phyloP scores from a whole-genome alignment of 2,888 invertebrate species.

The Agrenia bidenticulata region DNA sequence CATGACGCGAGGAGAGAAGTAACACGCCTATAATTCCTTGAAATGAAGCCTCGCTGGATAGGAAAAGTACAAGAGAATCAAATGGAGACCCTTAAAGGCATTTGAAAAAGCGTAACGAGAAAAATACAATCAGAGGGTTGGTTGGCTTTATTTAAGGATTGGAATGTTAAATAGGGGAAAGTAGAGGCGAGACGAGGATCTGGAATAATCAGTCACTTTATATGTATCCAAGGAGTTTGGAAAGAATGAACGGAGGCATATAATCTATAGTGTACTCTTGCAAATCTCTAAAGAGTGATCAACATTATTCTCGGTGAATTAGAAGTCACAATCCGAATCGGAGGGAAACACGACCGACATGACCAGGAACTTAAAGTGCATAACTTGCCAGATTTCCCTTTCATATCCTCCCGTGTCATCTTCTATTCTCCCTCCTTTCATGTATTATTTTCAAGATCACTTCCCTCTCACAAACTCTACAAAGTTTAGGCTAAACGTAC shows the following conservation, averaged over 20 bases:
- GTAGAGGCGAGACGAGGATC: constrained; percentile 14
- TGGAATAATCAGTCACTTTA: constrained; percentile 48
- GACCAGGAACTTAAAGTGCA: constrained; percentile 38
- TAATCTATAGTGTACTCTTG: constrained; percentile 29
- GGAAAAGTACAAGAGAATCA: neutral
- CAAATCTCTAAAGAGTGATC: constrained; percentile 50
- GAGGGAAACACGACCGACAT: constrained; percentile 9
- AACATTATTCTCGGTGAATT: constrained; percentile 48
- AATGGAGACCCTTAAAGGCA: neutral
- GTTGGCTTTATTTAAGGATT: constrained; percentile 12
- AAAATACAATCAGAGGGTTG: neutral
- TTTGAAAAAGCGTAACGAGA: neutral
- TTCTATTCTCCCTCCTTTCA: neutral
- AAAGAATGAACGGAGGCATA: constrained; percentile 23
- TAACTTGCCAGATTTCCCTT: constrained; percentile 40
- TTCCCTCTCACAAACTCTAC: neutral
- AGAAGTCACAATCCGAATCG: constrained; percentile 42
- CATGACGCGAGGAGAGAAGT: neutral
- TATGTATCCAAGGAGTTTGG: constrained; percentile 41
- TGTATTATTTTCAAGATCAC: constrained; percentile 5
- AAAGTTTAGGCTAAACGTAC: no score
- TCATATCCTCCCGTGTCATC: constrained; percentile 19
- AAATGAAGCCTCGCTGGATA: neutral
- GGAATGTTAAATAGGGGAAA: constrained; percentile 18
- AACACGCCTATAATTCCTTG: neutral